These are phyloP conservation scores for Gastracanthus pulcherrimus DNA, from an alignment of 2,888 invertebrate species.

Conservation along the genomic window DNA sequence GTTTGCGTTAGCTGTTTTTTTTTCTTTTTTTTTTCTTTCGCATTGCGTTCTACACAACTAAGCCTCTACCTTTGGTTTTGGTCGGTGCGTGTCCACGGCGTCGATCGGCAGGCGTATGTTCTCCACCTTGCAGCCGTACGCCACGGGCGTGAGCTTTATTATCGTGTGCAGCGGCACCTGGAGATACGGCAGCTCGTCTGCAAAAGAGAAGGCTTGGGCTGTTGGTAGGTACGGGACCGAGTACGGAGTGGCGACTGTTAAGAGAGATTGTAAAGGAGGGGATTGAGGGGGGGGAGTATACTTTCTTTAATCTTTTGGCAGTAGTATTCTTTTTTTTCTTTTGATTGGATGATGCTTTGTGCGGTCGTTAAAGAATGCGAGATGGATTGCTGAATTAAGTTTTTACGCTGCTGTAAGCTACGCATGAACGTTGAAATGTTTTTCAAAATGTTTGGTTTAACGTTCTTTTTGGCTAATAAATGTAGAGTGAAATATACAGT, in stretches of 20 bases:
- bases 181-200: constrained; percentile 93
- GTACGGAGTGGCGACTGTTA: constrained; percentile 34
- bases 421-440: no score
- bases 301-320: constrained; percentile 42
- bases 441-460: no score
- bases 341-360: background rate
- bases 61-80: constrained; percentile 87
- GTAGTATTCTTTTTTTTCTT: constrained; percentile 13
- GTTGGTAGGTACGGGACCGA: constrained; percentile 41
- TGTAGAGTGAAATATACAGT: no score
- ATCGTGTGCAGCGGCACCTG: constrained; percentile 96
- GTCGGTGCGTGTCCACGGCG: constrained; percentile 97
- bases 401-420: no score
- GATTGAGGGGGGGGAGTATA: constrained; percentile 24
- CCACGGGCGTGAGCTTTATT: constrained; percentile 97
- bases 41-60: constrained; percentile 49
- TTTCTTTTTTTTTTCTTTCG: background rate
- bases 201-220: constrained; percentile 63
- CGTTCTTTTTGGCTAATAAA: no score
- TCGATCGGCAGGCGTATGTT: constrained; percentile 93
- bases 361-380: background rate
- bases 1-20: no score
- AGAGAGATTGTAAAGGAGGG: constrained; percentile 11
- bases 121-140: constrained; percentile 98
- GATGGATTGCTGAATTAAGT: background rate